Evolutionary conservation across 2,113 vertebrate genomes (phyloP).

Genomic region (Conger conger): DNA sequence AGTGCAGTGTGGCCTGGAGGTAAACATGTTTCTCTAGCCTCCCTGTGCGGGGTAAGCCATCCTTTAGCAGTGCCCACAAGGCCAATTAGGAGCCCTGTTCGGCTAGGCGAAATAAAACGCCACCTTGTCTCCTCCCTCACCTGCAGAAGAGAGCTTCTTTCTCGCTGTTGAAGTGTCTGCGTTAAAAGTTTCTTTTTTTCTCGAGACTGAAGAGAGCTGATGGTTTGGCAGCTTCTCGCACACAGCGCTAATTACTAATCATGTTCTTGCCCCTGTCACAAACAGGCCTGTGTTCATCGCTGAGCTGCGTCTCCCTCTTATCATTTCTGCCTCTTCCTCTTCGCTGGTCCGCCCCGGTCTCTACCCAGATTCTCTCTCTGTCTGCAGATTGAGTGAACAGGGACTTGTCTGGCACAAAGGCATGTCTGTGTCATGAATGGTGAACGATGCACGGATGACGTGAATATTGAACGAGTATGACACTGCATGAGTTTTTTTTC

Average conservation of each 20-base stretch:
- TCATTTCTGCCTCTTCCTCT: neutral
- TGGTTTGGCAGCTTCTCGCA: neutral
- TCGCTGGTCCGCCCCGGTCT: neutral
- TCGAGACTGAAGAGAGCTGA: neutral
- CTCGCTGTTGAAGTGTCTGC: neutral
- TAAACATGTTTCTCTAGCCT: neutral
- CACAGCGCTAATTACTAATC: neutral
- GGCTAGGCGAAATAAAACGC: too few relatives aligned
- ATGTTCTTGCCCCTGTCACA: neutral
- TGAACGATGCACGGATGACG: neutral
- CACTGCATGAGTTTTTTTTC: neutral
- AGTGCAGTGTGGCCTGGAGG: too few relatives aligned
- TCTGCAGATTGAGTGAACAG: neutral
- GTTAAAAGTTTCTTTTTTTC: neutral
- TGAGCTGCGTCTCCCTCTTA: neutral
- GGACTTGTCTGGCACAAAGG: neutral
- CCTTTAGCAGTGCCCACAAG: neutral
- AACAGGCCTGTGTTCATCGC: neutral
- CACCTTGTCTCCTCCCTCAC: neutral
- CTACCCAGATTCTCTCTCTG: neutral
- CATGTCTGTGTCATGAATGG: neutral
- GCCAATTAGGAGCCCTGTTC: neutral
- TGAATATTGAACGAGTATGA: neutral
- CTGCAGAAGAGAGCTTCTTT: neutral
- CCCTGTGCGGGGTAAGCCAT: neutral